phyloP scores from a whole-genome alignment of 2,888 invertebrate species.

The Hymenopus coronatus region DNA sequence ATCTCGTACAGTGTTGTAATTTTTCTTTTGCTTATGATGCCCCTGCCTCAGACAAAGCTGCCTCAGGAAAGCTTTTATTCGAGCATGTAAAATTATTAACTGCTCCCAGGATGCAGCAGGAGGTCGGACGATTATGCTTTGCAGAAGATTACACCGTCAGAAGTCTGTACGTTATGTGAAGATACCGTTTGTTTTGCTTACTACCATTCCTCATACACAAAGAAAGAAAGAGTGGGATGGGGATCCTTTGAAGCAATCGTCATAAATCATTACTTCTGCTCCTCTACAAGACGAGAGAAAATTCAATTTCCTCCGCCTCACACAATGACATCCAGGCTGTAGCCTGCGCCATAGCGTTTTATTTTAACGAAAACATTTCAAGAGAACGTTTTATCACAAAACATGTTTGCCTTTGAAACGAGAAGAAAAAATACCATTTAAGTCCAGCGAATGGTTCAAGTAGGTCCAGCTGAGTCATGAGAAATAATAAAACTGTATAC shows the following conservation, averaged over 20 bases:
- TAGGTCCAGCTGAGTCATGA: no score
- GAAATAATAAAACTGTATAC: no score
- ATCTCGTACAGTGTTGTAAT: not conserved
- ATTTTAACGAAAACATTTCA: not conserved
- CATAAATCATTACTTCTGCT: not conserved
- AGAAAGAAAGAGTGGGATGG: not conserved
- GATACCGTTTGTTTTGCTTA: not conserved
- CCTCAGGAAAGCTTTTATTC: not conserved
- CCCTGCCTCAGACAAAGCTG: not conserved
- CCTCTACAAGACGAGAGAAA: not conserved
- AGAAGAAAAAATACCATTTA: no score
- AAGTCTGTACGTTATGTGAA: not conserved
- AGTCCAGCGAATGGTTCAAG: no score
- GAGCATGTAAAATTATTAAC: not conserved
- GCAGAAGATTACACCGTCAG: not conserved
- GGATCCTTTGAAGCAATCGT: not conserved
- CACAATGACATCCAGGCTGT: not conserved
- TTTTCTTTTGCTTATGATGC: not conserved
- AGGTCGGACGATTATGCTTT: not conserved
- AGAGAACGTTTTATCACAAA: no score
- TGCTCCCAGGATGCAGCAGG: not conserved
- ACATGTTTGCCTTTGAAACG: no score
- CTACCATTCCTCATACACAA: not conserved
- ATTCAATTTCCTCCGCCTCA: not conserved
- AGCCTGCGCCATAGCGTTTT: not conserved